A percentile compares a stretch with the other conserved stretches of the same genome.
phyloP scores from a whole-genome alignment of 2,797 vertebrate species.

The Cottoperca gobio region DNA sequence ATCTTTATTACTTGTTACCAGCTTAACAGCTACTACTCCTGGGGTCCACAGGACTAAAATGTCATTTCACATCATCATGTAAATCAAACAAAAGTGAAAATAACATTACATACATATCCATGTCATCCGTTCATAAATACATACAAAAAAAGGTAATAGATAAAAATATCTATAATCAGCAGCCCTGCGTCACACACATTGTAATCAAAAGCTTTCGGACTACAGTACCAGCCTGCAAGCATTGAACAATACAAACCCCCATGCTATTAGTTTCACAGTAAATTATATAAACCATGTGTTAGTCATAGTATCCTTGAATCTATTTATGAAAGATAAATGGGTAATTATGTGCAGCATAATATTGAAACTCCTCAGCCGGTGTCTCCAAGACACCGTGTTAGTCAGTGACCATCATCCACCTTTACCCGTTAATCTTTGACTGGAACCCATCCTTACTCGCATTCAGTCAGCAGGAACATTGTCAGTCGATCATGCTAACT shows the following conservation, averaged over 20 bases:
- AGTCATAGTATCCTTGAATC: neutral
- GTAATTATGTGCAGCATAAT: neutral
- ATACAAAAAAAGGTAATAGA: neutral
- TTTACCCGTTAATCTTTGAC: too few relatives aligned
- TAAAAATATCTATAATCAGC: neutral
- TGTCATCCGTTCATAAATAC: neutral
- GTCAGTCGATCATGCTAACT: neutral
- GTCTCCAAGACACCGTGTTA: neutral
- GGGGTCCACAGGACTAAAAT: neutral
- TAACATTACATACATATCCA: too few relatives aligned
- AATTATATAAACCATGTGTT: neutral
- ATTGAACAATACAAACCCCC: neutral
- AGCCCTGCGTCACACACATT: neutral
- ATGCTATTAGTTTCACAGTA: neutral
- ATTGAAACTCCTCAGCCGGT: neutral
- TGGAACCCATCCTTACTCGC: neutral
- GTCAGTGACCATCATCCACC: neutral
- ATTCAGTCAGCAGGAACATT: neutral
- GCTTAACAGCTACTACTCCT: neutral
- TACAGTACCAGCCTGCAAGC: neutral
- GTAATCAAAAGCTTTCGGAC: neutral
- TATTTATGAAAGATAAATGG: neutral
- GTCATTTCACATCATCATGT: neutral
- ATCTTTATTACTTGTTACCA: neutral
- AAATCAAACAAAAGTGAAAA: neutral